Percentiles rank a stretch among this genome's conserved stretches.
phyloP scores from a whole-genome alignment of 2,888 invertebrate species.

The Achlya flavicornis region DNA sequence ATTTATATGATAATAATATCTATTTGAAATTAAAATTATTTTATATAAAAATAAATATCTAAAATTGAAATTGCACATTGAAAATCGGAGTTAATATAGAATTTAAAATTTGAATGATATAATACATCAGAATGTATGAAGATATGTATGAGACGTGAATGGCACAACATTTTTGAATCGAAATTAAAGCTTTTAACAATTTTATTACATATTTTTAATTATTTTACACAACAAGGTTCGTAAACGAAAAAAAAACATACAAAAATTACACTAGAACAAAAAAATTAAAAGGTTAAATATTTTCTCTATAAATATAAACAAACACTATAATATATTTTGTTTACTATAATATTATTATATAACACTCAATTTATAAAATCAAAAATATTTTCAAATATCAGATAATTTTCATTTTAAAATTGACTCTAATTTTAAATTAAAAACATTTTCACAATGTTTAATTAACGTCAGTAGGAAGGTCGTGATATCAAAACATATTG shows the following conservation, averaged over 20 bases:
- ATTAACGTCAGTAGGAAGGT: not conserved
- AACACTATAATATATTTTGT: not conserved
- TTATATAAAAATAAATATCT: constrained; percentile 22
- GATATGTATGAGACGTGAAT: constrained; percentile 61
- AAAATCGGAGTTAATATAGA: not conserved
- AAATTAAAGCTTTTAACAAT: constrained; percentile 51
- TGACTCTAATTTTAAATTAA: not conserved
- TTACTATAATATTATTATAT: not conserved
- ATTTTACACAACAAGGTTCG: not conserved
- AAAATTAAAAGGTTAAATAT: not conserved
- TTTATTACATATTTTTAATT: constrained; percentile 11
- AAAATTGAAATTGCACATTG: constrained; percentile 34
- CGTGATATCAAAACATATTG: not conserved
- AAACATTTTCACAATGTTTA: not conserved
- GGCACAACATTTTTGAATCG: constrained; percentile 47
- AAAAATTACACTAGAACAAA: not conserved
- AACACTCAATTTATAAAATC: not conserved
- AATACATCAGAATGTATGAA: constrained; percentile 24
- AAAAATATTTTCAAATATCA: not conserved
- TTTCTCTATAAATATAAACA: constrained; percentile 2
- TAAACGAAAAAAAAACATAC: not conserved
- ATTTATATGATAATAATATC: constrained; percentile 1
- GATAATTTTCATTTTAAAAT: not conserved
- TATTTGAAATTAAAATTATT: constrained; percentile 22
- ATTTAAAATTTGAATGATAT: constrained; percentile 2